Conservation (phyloP, 1,140 invertebrate species). For the Nilaparvata lugens region DNA sequence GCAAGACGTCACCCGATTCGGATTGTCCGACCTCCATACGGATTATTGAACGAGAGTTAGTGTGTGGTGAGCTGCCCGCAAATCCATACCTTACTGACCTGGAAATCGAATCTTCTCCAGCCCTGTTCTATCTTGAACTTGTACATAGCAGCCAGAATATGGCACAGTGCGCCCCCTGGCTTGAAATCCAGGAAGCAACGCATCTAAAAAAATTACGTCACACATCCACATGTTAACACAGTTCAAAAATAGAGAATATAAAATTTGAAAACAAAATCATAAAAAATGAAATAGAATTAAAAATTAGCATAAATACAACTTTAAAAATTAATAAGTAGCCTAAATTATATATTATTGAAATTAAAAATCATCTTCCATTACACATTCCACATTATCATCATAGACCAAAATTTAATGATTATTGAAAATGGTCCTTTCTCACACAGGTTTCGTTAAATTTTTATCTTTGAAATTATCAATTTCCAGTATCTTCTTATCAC, state of each 20-base stretch:
- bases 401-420: too few species aligned
- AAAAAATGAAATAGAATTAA: conserved; percentile 14
- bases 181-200: conserved; percentile 93
- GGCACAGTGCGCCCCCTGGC: conserved; percentile 81
- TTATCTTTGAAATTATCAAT: too few species aligned
- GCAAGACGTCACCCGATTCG: too few species aligned
- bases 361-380: too few species aligned
- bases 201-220: conserved; percentile 53
- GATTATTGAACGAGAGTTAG: background rate
- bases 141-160: conserved; percentile 87
- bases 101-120: conserved; percentile 87
- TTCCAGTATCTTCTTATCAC: too few species aligned
- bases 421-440: too few species aligned
- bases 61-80: background rate
- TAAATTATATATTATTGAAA: too few species aligned
- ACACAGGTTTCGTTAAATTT: too few species aligned
- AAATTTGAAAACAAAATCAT: conserved; percentile 9
- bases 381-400: too few species aligned
- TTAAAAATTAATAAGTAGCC: too few species aligned
- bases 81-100: conserved; percentile 63
- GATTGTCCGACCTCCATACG: too few species aligned
- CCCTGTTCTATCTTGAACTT: conserved; percentile 93
- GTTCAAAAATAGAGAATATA: conserved; percentile 13
- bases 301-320: too few species aligned
- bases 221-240: conserved; percentile 8